Evolutionary conservation across 2,113 vertebrate genomes (phyloP).

Genomic region (Verasper variegatus): DNA sequence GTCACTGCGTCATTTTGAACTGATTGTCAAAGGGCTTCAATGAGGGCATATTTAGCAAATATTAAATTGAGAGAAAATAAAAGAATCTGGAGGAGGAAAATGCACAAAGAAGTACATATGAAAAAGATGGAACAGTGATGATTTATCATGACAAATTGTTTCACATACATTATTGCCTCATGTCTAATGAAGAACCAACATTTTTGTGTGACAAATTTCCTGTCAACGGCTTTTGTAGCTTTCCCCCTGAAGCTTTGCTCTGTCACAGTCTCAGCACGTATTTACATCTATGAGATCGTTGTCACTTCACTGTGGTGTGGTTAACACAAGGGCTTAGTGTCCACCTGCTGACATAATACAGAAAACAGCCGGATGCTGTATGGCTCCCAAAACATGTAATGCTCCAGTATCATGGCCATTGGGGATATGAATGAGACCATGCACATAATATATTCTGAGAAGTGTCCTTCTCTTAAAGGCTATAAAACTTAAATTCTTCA

Average conservation of each 20-base stretch:
- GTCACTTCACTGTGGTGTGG: constrained; percentile 22
- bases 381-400: constrained; percentile 37
- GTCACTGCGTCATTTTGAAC: constrained; percentile 4
- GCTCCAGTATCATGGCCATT: not conserved
- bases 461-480: constrained; percentile 11
- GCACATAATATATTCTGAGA: constrained; percentile 6
- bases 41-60: not conserved
- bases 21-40: constrained; percentile 32
- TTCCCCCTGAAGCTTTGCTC: not conserved
- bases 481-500: constrained; percentile 35
- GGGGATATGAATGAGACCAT: constrained; percentile 6
- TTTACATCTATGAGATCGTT: constrained; percentile 12
- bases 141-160: not conserved
- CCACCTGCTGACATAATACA: constrained; percentile 20
- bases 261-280: constrained; percentile 15
- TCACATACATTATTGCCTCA: not conserved
- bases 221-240: not conserved
- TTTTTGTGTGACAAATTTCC: not conserved
- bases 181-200: not conserved
- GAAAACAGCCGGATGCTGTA: constrained; percentile 28
- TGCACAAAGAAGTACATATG: not conserved
- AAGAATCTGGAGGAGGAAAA: not conserved
- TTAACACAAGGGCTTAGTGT: constrained; percentile 32
- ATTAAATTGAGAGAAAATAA: too few relatives aligned
- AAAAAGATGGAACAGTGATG: not conserved